phyloP scores from a whole-genome alignment of 2,113 vertebrate species.

The Gnathonemus echidnorhynchus region DNA sequence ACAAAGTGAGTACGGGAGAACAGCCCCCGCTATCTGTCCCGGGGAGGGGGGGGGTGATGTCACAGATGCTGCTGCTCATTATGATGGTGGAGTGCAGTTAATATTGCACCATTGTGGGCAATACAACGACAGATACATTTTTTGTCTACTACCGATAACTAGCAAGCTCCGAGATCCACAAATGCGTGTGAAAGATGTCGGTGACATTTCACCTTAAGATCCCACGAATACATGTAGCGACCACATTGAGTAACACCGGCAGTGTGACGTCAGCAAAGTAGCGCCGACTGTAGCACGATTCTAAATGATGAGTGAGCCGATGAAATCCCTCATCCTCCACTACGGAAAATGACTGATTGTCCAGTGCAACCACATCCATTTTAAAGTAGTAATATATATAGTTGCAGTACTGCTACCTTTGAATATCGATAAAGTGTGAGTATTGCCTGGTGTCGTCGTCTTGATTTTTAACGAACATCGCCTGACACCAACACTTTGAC shows the following conservation, averaged over 20 bases:
- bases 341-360: not conserved
- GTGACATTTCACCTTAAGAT: not conserved
- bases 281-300: not conserved
- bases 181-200: not conserved
- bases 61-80: not conserved
- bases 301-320: not conserved
- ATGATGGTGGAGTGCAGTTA: not conserved
- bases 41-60: not conserved
- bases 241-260: not conserved
- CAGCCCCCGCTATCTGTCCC: not conserved
- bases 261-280: not conserved
- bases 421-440: not conserved
- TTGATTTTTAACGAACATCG: not conserved
- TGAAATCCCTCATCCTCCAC: not conserved
- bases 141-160: not conserved
- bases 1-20: constrained; percentile 68
- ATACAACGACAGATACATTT: not conserved
- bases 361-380: not conserved
- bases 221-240: not conserved
- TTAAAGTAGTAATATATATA: not conserved
- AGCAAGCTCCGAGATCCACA: not conserved
- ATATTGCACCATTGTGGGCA: not conserved
- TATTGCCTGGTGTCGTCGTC: not conserved
- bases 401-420: not conserved
- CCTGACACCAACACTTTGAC: not conserved